Base-by-base conservation (phyloP, 2,888 invertebrate species). In the Diogma glabrata region DNA sequence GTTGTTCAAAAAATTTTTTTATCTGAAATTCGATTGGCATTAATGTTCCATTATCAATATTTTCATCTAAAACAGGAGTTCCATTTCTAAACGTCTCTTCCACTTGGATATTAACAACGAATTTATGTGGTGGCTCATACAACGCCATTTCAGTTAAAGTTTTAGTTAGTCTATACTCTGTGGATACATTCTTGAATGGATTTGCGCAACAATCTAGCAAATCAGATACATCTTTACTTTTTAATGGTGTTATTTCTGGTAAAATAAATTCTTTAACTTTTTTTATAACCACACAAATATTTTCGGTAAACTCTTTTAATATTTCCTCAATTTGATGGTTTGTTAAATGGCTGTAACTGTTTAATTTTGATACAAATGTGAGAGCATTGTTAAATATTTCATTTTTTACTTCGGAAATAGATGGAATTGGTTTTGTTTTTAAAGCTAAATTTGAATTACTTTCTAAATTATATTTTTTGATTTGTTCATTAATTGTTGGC, bases 21-120 rank as follows among this genome's bases (percentile, higher is more conserved):
- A 55, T 53, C 52, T 55, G 55, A 47, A 55, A 55, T 36, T 38
- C 30, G 43, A 55, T 53, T 40, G 53, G 52, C 47, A 46, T 45
- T 49, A 55, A 52, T 6, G 48, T 50, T 28, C 53, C 52, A 46
- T 53, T 51, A 47, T 47, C 49, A 47, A 49, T 52, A 51, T 46
- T 49, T 43, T 33, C 26, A 28, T 52, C 45, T 30, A 55, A 50
- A 43, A 49, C 49, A 36, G 54, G 52, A 48, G 51, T 49, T 24
- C 53, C 52, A 30, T 51, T 52, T 30, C n/a, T n/a, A 5, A 43
- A 20, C 6, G 19, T 43, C 12, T 43, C n/a, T 43, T 20, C 20
- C 20, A 43, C n/a, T 10, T 10, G n/a, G 3, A n/a, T 43, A 20
- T 43, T 20, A 10, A 43, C n/a, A 8, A 10, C 20, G 4, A 43